phyloP scores from a whole-genome alignment of 2,888 invertebrate genomes.

The Cephus runcator region DNA sequence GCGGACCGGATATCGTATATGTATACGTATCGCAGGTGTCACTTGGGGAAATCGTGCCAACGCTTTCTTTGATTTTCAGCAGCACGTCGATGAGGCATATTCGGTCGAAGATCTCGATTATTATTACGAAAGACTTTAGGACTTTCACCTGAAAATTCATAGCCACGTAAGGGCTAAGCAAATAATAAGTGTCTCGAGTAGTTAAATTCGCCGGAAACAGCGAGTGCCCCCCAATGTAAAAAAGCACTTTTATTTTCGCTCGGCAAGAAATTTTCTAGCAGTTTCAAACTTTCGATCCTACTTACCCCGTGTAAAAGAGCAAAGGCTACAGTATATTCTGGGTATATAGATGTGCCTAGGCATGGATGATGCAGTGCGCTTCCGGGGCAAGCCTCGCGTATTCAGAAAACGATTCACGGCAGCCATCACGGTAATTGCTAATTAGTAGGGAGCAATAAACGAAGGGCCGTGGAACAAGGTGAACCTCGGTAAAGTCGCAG shows the following conservation, averaged over 20 bases:
- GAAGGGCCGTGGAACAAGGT: background rate
- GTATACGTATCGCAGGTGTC: background rate
- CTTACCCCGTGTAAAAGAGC: background rate
- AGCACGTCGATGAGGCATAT: background rate
- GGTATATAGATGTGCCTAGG: background rate
- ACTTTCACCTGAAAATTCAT: background rate
- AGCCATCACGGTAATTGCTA: conserved; percentile 25
- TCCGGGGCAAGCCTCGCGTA: background rate
- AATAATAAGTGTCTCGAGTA: background rate
- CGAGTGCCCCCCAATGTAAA: background rate
- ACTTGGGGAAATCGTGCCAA: background rate
- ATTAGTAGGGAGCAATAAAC: conserved; percentile 21
- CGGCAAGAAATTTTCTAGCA: background rate
- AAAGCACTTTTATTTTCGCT: background rate
- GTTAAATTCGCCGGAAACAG: background rate
- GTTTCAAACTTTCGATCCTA: background rate
- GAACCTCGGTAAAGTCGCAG: background rate
- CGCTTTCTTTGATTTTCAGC: background rate
- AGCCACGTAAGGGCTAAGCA: background rate
- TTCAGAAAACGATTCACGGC: background rate
- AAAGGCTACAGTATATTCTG: background rate
- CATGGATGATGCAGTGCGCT: background rate
- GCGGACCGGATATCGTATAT: background rate
- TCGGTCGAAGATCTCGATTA: background rate
- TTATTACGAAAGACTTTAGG: background rate